Base-by-base conservation (phyloP, 2,113 vertebrate genomes). In the Asarcornis scutulata region DNA sequence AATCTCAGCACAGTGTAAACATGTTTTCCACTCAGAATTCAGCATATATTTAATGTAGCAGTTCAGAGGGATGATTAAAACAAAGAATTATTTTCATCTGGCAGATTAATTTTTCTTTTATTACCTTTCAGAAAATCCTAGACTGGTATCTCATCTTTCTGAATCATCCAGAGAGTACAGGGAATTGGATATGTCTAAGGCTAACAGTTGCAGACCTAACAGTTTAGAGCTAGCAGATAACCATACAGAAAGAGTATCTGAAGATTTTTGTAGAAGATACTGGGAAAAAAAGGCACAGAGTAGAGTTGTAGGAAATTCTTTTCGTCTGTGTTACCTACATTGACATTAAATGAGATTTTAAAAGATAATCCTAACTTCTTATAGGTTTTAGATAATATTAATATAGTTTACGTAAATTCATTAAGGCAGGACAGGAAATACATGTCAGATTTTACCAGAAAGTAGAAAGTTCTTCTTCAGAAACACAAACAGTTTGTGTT, bases 81-180 rank as follows among this genome's bases (percentile, higher is more conserved):
- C 63, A 81, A 76, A 71, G 38, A 77, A n/a, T 59, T 82, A 69
- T 84, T 77, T 93, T 83, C 50, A 48, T 62, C 88, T 42, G 26
- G 50, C 32, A 83, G 52, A 80, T 87, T 89, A 93, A 62, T 91
- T 91, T 90, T 16, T 95, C 62, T 81, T 69, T 83, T 86, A 34
- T 58, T 67, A 59, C 44, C 53, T 95, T 85, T 85, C 55, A 60
- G 71, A 85, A 85, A 69, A 72, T 62, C 63, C 67, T 85, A 9
- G 55, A 9, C 11, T 85, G 26, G 6, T 76, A 64, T 64, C 48
- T 85, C 58, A 50, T 83, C 60, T 76, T 36, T 86, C 60, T 83
- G 67, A 96, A 83, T 89, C 55, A 74, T 25, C 58, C 32, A 62
- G 59, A 72, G 52, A 29, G 26, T 32, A 68, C 36, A 62, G 29